Conservation (phyloP, 2,888 invertebrate genomes). For the Agriotes lineatus region DNA sequence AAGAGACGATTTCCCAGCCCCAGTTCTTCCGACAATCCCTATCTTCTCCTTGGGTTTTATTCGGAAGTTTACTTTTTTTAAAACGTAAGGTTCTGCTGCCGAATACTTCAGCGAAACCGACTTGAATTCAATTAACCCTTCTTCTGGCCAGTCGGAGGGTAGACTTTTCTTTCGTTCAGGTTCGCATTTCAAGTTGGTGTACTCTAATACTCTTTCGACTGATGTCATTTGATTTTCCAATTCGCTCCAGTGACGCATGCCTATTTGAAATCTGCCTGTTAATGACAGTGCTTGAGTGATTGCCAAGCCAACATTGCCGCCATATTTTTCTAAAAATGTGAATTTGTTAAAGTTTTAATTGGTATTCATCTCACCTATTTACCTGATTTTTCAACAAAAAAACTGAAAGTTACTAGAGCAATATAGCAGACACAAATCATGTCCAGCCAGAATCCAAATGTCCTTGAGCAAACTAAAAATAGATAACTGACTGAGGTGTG, state of each 20-base stretch:
- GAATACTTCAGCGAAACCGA: no score
- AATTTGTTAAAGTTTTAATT: no score
- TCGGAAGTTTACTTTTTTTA: no score
- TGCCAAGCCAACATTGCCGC: slow-evolving; percentile 83
- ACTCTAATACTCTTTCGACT: slow-evolving; percentile 80
- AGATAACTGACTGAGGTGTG: slow-evolving; percentile 82
- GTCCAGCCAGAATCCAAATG: slow-evolving; percentile 82
- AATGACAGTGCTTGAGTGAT: slow-evolving; percentile 84
- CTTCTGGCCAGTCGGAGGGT: slow-evolving; percentile 78
- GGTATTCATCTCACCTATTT: no score
- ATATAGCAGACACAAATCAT: slow-evolving; percentile 77
- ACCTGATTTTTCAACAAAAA: slow-evolving; percentile 65
- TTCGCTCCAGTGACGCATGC: no score
- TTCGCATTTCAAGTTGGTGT: slow-evolving; percentile 57
- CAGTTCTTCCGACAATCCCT: no score
- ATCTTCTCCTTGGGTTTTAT: no score
- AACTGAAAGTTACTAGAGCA: slow-evolving; percentile 73
- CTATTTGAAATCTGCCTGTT: slow-evolving; percentile 76
- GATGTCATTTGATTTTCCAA: no score
- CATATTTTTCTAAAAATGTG: slow-evolving; percentile 69
- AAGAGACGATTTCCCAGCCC: no score
- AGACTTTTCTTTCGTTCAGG: slow-evolving; percentile 65
- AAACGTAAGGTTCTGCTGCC: no score
- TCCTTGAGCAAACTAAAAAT: slow-evolving; percentile 70
- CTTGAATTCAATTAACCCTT: slow-evolving; percentile 76